Percentiles rank a stretch among this genome's conserved stretches.
Evolutionary conservation across 1,140 invertebrate genomes (phyloP).

Genomic region (Samia ricini): DNA sequence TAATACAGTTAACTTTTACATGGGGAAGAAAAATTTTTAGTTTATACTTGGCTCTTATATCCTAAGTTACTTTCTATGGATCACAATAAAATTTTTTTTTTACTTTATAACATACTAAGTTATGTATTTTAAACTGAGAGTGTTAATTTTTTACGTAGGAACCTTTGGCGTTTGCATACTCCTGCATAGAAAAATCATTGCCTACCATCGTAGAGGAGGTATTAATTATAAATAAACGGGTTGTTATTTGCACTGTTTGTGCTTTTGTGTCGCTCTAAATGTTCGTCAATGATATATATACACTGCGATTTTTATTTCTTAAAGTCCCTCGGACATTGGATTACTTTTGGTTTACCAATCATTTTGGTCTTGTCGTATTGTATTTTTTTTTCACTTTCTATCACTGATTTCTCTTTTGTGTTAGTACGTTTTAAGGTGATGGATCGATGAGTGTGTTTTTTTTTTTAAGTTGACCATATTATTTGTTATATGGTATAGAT

Average conservation of each 20-base stretch:
- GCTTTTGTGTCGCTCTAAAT: conserved; percentile 27
- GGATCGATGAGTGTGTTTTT: conserved; percentile 6
- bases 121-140: conserved; percentile 1
- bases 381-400: background rate
- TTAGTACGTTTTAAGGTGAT: conserved; percentile 19
- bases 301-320: background rate
- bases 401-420: conserved; percentile 10
- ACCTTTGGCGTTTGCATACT: conserved; percentile 78
- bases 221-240: conserved; percentile 42
- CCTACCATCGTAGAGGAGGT: conserved; percentile 77
- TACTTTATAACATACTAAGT: background rate
- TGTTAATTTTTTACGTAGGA: conserved; percentile 57
- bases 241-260: conserved; percentile 31
- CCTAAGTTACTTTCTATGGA: no score
- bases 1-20: no score
- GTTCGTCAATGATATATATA: background rate
- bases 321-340: background rate
- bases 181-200: conserved; percentile 79
- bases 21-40: no score
- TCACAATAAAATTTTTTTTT: background rate
- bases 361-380: background rate
- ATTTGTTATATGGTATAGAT: conserved; percentile 37
- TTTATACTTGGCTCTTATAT: no score
- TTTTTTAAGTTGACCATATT: background rate
- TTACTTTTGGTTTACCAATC: background rate